Evolutionary conservation across 1,140 invertebrate genomes (phyloP).

Genomic region (Papilio polytes): DNA sequence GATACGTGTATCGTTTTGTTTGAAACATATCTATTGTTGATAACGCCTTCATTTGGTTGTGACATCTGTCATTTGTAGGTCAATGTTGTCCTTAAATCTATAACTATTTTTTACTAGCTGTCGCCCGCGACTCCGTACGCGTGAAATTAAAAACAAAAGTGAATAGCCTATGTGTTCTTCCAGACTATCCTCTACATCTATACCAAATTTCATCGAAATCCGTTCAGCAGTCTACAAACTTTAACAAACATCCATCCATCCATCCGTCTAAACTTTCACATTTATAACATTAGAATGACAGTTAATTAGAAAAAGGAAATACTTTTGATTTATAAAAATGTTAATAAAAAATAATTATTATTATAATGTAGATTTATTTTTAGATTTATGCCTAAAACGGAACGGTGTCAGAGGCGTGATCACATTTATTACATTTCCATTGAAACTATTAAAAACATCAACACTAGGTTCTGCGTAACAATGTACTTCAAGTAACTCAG

Average conservation of each 20-base stretch:
- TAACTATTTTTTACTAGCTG: neutral
- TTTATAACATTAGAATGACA: too few species aligned
- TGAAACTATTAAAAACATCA: slow-evolving; percentile 51
- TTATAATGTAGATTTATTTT: neutral
- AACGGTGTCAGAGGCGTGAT: neutral
- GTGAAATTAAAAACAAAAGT: too few species aligned
- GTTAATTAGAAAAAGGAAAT: neutral
- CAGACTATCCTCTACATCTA: too few species aligned
- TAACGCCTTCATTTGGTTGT: neutral
- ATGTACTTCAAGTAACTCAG: slow-evolving; percentile 58
- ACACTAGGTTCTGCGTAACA: slow-evolving; percentile 60
- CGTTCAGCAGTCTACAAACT: too few species aligned
- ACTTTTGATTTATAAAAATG: too few species aligned
- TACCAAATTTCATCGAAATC: too few species aligned
- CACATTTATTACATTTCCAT: slow-evolving; percentile 32
- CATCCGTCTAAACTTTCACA: too few species aligned
- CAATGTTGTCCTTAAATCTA: neutral
- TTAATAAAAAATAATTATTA: neutral
- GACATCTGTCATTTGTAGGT: slow-evolving; percentile 5
- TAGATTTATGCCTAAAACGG: neutral
- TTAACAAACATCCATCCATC: too few species aligned
- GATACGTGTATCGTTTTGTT: neutral
- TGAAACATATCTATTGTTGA: neutral
- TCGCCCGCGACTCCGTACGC: too few species aligned
- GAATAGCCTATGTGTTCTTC: too few species aligned